phyloP scores from a whole-genome alignment of 1,140 invertebrate genomes.

The Dendrolimus punctatus region DNA sequence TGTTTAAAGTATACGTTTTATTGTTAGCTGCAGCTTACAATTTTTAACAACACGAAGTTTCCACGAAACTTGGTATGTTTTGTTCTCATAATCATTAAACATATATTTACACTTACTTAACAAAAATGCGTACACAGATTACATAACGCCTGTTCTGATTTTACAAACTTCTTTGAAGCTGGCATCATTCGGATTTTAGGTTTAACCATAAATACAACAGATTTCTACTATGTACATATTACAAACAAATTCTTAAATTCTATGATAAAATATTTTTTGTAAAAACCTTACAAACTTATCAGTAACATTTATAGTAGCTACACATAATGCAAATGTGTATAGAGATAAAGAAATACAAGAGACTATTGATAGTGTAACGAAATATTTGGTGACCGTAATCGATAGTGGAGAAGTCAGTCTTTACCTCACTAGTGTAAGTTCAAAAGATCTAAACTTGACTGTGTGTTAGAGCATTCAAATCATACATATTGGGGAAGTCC shows the following conservation, averaged over 20 bases:
- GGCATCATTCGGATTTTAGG: conserved; percentile 15
- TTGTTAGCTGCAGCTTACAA: conserved; percentile 60
- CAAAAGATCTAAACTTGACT: conserved; percentile 51
- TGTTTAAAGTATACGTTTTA: conserved; percentile 53
- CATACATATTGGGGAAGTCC: conserved; percentile 34
- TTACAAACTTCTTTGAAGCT: conserved; percentile 36
- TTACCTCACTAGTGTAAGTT: conserved; percentile 60
- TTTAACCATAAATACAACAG: conserved; percentile 28
- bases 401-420: conserved; percentile 60
- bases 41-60: conserved; percentile 61
- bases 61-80: conserved; percentile 53
- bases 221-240: conserved; percentile 19
- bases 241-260: conserved; percentile 28
- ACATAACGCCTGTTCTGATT: conserved; percentile 16
- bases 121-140: conserved; percentile 29
- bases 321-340: conserved; percentile 6
- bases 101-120: conserved; percentile 41
- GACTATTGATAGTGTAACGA: no score
- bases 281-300: conserved; percentile 36
- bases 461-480: conserved; percentile 38
- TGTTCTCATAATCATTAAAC: conserved; percentile 32
- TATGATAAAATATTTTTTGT: conserved; percentile 34
- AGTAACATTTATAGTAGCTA: conserved; percentile 20
- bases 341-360: no score
- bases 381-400: background rate